Evolutionary conservation across 2,888 invertebrate species (phyloP), one percentile per base, ranked within the genome.

Genomic region (Caenorhabditis zanzibari): DNA sequence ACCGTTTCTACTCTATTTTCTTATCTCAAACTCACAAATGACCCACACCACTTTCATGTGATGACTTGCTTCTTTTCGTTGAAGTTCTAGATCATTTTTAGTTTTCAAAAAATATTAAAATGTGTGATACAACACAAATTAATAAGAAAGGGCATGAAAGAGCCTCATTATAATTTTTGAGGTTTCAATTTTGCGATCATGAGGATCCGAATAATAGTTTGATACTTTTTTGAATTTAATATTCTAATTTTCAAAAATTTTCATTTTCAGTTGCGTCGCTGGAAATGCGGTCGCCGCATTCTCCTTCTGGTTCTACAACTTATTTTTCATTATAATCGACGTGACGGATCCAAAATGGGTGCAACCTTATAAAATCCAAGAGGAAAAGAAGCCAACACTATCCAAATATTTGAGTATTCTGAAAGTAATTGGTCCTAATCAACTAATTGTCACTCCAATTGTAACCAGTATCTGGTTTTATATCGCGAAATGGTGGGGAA

Each of bases 331-430:
- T 0, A 91, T 95, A 61, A 93, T 96, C 92, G 96, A 96, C 91
- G 85, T 95, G 16, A 95, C 95, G 22, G 95, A 95, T 85, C 96
- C 96, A 16, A 94, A 94, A n/a, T 94, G 94, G 87, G 92, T 96
- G 82, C 94, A 95, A 61, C 94, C 95, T 88, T 96, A 96, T 93
- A 96, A 96, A 93, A 95, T 96, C 83, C 96, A 96, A 92, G 95
- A 95, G 2, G 95, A 95, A 28, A 95, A 95, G 79, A 95, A 96
- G 56, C 76, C 76, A 7, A n/a, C 68, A 35, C 19, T 76, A 4
- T 49, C n/a, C 4, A 68, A 81, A 61, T 84, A 81, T 22, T 16
- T 73, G 28, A 41, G 52, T 10, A 69, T 80, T 44, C 52, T 81
- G 54, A 84, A 84, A 59, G 61, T 81, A 0, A 52, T 81, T 22